Base-by-base conservation (phyloP, 2,113 vertebrate species). In the Anarrhichthys ocellatus region DNA sequence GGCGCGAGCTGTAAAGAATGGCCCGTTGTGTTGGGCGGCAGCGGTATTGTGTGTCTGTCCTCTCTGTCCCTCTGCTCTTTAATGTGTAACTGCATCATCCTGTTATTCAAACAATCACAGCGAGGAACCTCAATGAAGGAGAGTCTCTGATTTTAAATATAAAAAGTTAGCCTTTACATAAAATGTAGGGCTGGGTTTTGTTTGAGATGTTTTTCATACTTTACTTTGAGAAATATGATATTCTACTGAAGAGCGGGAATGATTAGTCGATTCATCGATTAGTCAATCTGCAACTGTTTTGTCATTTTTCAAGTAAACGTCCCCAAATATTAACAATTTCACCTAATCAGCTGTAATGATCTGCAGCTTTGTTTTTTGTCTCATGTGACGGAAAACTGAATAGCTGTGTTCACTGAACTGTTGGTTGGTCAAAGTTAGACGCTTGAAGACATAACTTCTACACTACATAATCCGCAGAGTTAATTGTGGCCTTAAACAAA, bases 21-120 rank as follows among this genome's bases (percentile, higher is more conserved):
- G 94, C 92, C 95, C 96, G 96, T 97, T 97, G 95, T 97, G 93
- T 93, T 76, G 89, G 90, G 91, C 81, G 88, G 84, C 89, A 84
- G 85, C 85, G 78, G 91, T 80, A 90, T 94, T 94, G 92, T 94
- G 87, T 87, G 90, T 89, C 92, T 89, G 85, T 82, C 34, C 34
- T 34, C 34, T 73, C 68, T 52, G 61, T 79, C 87, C 72, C 64
- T 50, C 52, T 82, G 32, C 54, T 86, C 61, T 85, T 84, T 82
- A 85, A 88, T 82, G 80, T 66, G 72, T 71, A 82, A 78, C 76
- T 88, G 73, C 82, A 85, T 92, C 88, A 76, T 84, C 64, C 75
- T 34, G 84, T 84, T 84, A 90, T 83, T 73, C 67, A 83, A 65
- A 84, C 58, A 79, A 52, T 84, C 88, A 64, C 84, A 82, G 80